Evolutionary conservation across 2,888 invertebrate genomes (phyloP), one percentile per base, ranked within the genome.

Genomic region (Mythimna pallens): DNA sequence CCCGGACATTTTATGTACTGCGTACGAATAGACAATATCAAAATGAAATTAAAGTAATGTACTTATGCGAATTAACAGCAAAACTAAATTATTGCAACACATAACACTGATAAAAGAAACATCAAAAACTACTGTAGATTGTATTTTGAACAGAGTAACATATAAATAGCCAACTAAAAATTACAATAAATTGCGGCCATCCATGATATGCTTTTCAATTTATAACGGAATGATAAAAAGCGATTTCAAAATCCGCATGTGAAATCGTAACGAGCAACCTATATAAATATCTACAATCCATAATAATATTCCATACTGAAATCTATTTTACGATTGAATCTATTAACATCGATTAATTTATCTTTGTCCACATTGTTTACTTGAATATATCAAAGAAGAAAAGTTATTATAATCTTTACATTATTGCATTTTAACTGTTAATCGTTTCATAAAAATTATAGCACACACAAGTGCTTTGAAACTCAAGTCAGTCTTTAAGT

Each of bases 141-240:
- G 55, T 73, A 85, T 82, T 86, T 90, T 89, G 89, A 92, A 93
- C 92, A 93, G 89, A 91, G 90, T 88, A 88, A 87, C 82, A 69
- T 82, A 80, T 80, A 84, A 87, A 85, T 90, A 91, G 91, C 90
- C 91, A 93, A 94, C 90, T 92, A 88, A 94, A 92, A 78, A 87
- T 47, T 92, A 91, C 83, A 87, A 84, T 86, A 88, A 88, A 90
- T 89, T 91, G 89, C 88, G 87, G 88, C 88, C 88, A 85, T 92
- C 86, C 88, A 88, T 95, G 94, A 94, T 94, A 95, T 95, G 95
- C 93, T 87, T 92, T 90, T 88, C 90, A 92, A 89, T 90, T 90
- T 87, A 89, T 88, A 92, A 94, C 91, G 94, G 93, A 93, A 94
- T 94, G 94, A 92, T 92, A 89, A 89, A 89, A 91, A 92, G 86